Conservation (phyloP, 2,888 invertebrate species). For the Phania funesta region DNA sequence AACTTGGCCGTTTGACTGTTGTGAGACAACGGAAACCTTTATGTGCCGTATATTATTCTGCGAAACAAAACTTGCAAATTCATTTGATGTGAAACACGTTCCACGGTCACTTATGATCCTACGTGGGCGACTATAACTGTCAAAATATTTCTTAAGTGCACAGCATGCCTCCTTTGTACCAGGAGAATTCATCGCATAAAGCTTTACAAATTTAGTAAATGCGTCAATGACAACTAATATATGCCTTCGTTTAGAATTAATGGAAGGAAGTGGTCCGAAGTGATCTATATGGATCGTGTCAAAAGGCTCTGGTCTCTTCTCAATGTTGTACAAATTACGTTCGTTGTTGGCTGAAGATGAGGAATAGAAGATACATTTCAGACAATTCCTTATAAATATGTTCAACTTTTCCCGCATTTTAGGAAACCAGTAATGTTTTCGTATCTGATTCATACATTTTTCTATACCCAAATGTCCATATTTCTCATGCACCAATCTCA, state of each 20-base stretch:
- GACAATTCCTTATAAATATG: conserved; percentile 28
- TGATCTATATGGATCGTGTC: conserved; percentile 40
- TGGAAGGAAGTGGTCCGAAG: conserved; percentile 27
- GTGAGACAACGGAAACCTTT: no score
- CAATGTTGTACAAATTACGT: conserved; percentile 8
- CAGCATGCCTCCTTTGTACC: no score
- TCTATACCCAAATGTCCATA: no score
- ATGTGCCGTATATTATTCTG: no score
- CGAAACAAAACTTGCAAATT: conserved; percentile 16
- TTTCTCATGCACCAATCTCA: conserved; percentile 48
- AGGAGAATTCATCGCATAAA: conserved; percentile 5
- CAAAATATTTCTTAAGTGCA: conserved; percentile 35
- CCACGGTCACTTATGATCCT: conserved; percentile 25
- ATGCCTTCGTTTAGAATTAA: conserved; percentile 21
- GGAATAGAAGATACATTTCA: conserved; percentile 6
- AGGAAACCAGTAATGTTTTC: conserved; percentile 8
- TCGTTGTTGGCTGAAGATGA: neutral
- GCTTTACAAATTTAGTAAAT: conserved; percentile 20
- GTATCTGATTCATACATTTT: conserved; percentile 71
- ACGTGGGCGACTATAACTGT: conserved; percentile 8
- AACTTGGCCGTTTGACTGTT: conserved; percentile 44
- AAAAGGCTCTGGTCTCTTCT: conserved; percentile 18
- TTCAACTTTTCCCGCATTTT: neutral
- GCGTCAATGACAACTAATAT: conserved; percentile 25
- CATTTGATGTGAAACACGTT: conserved; percentile 35